Evolutionary conservation across 2,888 invertebrate genomes (phyloP), one percentile per base, ranked within the genome.

Genomic region (Drosophila paracracens): DNA sequence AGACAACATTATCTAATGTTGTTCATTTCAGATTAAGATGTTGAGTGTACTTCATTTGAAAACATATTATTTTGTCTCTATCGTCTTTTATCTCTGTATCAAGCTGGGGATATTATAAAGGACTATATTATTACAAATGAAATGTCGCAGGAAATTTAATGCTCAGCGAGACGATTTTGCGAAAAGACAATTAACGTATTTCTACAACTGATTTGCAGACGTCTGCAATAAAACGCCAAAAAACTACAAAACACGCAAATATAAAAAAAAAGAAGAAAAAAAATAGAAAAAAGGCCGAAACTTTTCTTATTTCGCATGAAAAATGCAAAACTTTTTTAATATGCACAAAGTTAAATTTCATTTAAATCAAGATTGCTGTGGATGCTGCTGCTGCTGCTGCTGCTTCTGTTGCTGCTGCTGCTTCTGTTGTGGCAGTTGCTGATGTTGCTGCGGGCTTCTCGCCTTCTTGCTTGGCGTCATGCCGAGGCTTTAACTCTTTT

Each of bases 291-390:
- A 59, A 79, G 60, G 64, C 72, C 53, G 71, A 88, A 89, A 89
- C 85, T 88, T 89, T 87, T 86, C 89, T 85, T 88, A 85, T 85
- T 86, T 88, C 87, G 88, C 79, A 69, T 81, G 74, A 82, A 89
- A 87, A 88, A 81, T 89, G 77, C 76, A 78, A 85, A 87, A 87
- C 88, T 87, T 87, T 87, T 87, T 87, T 87, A 87, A 87, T 87
- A 87, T 87, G 88, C 88, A 77, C 68, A 82, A 84, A 87, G 82
- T 87, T 84, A 81, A 87, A 87, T 89, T 89, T 89, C 85, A 89
- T 87, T 87, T 89, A 88, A 85, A 86, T 87, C 89, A 82, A 87
- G 88, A 84, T 76, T 77, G 76, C 75, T 67, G 79, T 71, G 69
- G 67, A 72, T 70, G 65, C 59, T 72, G 71, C 65, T 50, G 40